phyloP scores from a whole-genome alignment of 2,113 vertebrate genomes.

The Athene cunicularia region DNA sequence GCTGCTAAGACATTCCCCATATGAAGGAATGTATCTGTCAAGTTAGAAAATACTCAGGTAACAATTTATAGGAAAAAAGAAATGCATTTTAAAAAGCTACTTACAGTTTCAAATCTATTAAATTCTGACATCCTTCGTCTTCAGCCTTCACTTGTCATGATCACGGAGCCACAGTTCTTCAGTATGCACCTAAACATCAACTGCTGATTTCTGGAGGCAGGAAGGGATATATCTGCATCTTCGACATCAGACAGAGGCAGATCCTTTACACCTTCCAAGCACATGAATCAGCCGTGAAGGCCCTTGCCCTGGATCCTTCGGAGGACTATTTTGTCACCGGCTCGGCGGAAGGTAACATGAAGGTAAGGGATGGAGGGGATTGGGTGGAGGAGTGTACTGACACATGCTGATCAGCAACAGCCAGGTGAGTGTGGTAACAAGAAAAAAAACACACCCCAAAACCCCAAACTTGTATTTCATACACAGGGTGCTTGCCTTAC shows the following conservation, averaged over 20 bases:
- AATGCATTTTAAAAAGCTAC: neutral
- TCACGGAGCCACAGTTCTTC: conserved; percentile 94
- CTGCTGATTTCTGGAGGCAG: conserved; percentile 93
- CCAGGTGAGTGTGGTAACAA: neutral
- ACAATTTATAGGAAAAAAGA: neutral
- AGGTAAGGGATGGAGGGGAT: conserved; percentile 76
- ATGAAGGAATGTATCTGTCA: neutral
- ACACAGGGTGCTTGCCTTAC: neutral
- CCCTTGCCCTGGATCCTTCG: conserved; percentile 87
- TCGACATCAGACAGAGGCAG: conserved; percentile 95
- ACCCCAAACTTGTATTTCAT: neutral
- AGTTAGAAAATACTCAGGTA: neutral
- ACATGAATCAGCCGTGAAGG: conserved; percentile 94
- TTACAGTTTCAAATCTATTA: neutral
- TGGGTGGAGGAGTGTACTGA: neutral
- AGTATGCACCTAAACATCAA: conserved; percentile 94
- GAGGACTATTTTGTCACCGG: conserved; percentile 96
- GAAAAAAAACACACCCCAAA: neutral
- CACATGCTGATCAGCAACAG: neutral
- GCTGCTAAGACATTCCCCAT: neutral
- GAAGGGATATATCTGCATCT: conserved; percentile 91
- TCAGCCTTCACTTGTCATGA: conserved; percentile 96
- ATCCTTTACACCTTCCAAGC: conserved; percentile 94
- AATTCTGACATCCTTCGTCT: neutral
- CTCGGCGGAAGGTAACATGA: conserved; percentile 97